Evolutionary conservation across 2,797 vertebrate genomes (phyloP), one percentile per base, ranked within the genome.

Genomic region (Phrynocephalus forsythii): DNA sequence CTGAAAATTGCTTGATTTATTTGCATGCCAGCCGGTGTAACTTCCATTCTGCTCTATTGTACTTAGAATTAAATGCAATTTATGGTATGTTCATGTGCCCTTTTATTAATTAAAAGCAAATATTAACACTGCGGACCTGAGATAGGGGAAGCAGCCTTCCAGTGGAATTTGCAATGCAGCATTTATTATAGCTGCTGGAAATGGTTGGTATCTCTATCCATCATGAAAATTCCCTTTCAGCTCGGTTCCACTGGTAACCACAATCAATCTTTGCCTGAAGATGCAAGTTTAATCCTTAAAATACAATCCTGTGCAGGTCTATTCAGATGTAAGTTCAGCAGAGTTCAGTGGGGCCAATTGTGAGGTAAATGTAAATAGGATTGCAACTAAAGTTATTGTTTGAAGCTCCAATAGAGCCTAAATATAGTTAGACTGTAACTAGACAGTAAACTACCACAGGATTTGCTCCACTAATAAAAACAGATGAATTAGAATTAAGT

Each of bases 71-170:
- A 52, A 87, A 88, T 88, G 2, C 13, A 88, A 38, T 73, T 73
- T 84, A 79, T 86, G 2, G 3, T 79, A 86, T 87, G 1, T 18
- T 82, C 9, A 56, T 66, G 30, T 22, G 60, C 30, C 82, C 63
- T 84, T 83, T 60, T 50, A 18, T 16, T 89, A 86, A 77, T 80
- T 86, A 77, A 72, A 87, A 90, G 75, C 88, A 80, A 28, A 73
- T 13, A 11, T 50, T 52, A 88, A 73, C 83, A 26, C 38, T 63
- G 2, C 52, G n/a, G 13, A 7, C 13, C 33, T 30, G 60, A 86
- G 15, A 63, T 0, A 13, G 20, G 87, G 82, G 22, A 56, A 80
- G 28, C 38, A 33, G 1, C 80, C 69, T 83, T 67, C 84, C 38
- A 8, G 38, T 82, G 38, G 67, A 81, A 75, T 87, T 87, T 75